Percentiles rank a stretch among this genome's conserved stretches.
phyloP scores from a whole-genome alignment of 2,888 invertebrate genomes.

The Sipha maydis region DNA sequence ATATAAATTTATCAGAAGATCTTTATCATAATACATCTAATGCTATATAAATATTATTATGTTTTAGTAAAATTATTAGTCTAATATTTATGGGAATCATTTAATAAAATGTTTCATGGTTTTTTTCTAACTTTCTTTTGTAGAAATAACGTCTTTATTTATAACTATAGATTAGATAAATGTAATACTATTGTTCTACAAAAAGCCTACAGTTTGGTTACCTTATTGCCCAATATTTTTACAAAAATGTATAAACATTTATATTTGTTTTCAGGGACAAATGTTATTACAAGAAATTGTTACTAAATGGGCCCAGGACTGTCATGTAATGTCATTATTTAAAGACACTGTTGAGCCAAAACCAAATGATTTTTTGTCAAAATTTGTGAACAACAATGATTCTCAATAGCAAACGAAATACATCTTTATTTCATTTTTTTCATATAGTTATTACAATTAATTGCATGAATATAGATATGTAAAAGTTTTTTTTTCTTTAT shows the following conservation, averaged over 20 bases:
- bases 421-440: not conserved
- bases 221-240: not conserved
- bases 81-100: too few relatives aligned
- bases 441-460: conserved; percentile 26
- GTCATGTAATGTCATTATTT: conserved; percentile 88
- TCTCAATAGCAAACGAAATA: conserved; percentile 42
- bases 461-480: not conserved
- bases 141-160: too few relatives aligned
- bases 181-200: too few relatives aligned
- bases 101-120: too few relatives aligned
- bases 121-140: too few relatives aligned
- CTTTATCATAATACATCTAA: too few relatives aligned
- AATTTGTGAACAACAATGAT: conserved; percentile 74
- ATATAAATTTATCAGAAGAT: too few relatives aligned
- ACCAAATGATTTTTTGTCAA: conserved; percentile 90
- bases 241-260: not conserved
- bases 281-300: conserved; percentile 92
- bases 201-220: not conserved
- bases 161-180: too few relatives aligned
- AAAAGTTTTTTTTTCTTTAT: not conserved
- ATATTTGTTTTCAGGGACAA: conserved; percentile 78
- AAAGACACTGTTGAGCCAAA: conserved; percentile 85
- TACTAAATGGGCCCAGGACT: conserved; percentile 88
- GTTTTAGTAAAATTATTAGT: too few relatives aligned
- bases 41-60: too few relatives aligned